Evolutionary conservation across 2,888 invertebrate genomes (phyloP), one percentile per base, ranked within the genome.

Genomic region (Chrysopilus asiliformis): DNA sequence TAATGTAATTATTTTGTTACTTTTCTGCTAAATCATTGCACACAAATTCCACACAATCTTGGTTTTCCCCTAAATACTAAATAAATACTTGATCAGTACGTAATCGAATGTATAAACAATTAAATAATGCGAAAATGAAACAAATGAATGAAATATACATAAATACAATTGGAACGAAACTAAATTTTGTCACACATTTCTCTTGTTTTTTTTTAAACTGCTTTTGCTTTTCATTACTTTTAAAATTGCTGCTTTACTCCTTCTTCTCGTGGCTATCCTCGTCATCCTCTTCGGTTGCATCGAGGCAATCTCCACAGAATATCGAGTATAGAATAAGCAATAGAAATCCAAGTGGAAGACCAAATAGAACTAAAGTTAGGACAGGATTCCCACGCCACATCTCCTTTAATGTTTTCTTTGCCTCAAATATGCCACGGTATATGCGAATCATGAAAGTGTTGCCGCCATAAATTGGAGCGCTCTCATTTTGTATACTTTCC

Each of bases 311-410:
- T 35, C 90, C 83, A 58, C 95, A 97, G 64, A 91, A 97, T 43
- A 94, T 80, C 2, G 93, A 90, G 60, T 97, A 97, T 56, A 90
- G 79, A 50, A 98, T 94, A 14, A 97, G 74, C 15, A 86, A 81
- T 14, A 98, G 71, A 58, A 98, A 94, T 22, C 90, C 87, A 28
- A 90, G 67, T 1, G 97, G 97, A 41, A 97, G 70, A 2, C 95
- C 94, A 61, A 98, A 93, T 34, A 98, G 72, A 4, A 97, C 78
- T 19, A 89, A 72, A 4, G 94, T 93, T 42, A 98, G 67, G 43
- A 95, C 85, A 1, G 95, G 91, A 67, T 91, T 91, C 8, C 89
- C 90, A 44, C 68, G 71, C 89, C 90, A 91, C 87, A 91, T 90
- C 47, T 79, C 81, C 12, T 69, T 66, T 17, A 94, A 64, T 1